Base-by-base conservation (phyloP, 2,888 invertebrate species). In the Pristionchus mayeri region DNA sequence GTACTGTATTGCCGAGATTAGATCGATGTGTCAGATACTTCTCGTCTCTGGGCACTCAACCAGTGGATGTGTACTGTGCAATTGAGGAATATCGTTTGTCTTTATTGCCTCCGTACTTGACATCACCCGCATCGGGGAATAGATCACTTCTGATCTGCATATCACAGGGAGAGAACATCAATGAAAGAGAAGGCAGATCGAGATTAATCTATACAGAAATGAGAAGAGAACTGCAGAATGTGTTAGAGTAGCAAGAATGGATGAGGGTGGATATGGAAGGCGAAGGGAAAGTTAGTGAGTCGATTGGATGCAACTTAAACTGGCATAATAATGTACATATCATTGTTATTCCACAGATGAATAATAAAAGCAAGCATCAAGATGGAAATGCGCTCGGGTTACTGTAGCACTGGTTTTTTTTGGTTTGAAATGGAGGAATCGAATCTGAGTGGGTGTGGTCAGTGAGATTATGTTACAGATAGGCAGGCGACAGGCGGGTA, bases 391-490 rank as follows among this genome's bases (percentile, higher is more conserved):
- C 71, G 40, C 71, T 37, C 34, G 63, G 63, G 34, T 44, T 44
- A 44, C 44, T 44, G 44, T 44, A 44, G 44, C 44, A 44, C 44
- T 44, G 44, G 44, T 9, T 6, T 13, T 44, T 63, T 71, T 71
- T 40, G 71, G 71, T 40, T 63, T 63, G 63, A 63, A 3, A 34
- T n/a, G n/a, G n/a, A 44, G 21, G 0, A 44, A 71, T 71, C 71
- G 71, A 71, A 71, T 71, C 71, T 37, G 63, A 63, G 63, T 37
- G 63, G 18, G 2, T 21, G 34, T 34, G 9, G 40, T 44, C 16
- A 71, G 24, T n/a, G 71, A 44, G 40, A 71, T 44, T 71, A 71
- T 71, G n/a, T 44, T 71, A 71, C 71, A 71, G 71, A 71, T 37
- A 44, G 24, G 37, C 9, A 24, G 71, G 40, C 11, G 37, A 67